phyloP scores from a whole-genome alignment of 2,888 invertebrate genomes.

The Agapetus fuscipes region DNA sequence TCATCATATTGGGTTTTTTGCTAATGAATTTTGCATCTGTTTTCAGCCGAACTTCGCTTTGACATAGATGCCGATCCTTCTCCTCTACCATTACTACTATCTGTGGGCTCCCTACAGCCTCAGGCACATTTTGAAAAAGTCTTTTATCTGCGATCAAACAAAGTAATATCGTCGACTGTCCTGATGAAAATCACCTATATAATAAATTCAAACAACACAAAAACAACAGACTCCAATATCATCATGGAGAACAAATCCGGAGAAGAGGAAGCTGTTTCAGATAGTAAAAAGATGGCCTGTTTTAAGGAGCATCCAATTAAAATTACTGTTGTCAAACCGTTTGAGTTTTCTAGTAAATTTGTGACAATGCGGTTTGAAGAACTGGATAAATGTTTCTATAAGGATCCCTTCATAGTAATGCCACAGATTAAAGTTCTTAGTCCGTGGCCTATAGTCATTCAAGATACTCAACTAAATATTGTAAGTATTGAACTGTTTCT shows the following conservation, averaged over 20 bases:
- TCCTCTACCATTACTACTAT: conserved; percentile 12
- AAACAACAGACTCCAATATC: conserved; percentile 7
- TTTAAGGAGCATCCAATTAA: conserved; percentile 50
- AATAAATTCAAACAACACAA: conserved; percentile 28
- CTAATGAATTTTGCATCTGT: too few species aligned
- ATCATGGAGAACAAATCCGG: conserved; percentile 14
- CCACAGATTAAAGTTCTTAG: conserved; percentile 58
- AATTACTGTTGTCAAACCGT: conserved; percentile 58
- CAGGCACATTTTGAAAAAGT: conserved; percentile 31
- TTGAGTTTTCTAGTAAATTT: conserved; percentile 58
- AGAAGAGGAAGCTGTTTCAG: conserved; percentile 22
- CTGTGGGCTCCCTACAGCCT: conserved; percentile 32
- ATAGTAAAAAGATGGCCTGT: conserved; percentile 37
- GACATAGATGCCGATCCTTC: conserved; percentile 8
- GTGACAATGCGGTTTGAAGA: conserved; percentile 55
- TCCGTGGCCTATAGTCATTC: conserved; percentile 59
- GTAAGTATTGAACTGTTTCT: conserved; percentile 28
- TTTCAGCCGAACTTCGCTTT: conserved; percentile 19
- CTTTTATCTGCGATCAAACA: conserved; percentile 53
- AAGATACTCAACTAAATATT: conserved; percentile 54
- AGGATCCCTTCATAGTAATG: conserved; percentile 60
- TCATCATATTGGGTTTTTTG: too few species aligned
- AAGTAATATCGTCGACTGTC: conserved; percentile 50
- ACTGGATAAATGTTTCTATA: conserved; percentile 54
- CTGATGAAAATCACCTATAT: conserved; percentile 49